Conservation (phyloP, 2,888 invertebrate genomes). For the Drosophila monieri region DNA sequence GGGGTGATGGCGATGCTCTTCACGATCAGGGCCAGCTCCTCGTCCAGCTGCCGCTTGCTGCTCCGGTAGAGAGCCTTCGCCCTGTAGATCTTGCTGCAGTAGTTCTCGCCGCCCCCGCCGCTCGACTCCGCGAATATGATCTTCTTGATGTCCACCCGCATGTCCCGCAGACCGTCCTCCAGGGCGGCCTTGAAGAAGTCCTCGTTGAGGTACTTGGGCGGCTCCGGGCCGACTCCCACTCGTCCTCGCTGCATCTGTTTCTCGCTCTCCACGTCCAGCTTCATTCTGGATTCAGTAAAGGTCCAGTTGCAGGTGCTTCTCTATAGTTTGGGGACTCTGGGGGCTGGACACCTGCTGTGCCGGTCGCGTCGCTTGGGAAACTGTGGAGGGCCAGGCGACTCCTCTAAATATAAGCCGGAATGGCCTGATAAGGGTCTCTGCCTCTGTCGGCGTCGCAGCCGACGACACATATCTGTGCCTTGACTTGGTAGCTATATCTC, state of each 20-base stretch:
- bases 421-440: slow-evolving; percentile 50
- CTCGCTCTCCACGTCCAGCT: slow-evolving; percentile 62
- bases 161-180: slow-evolving; percentile 80
- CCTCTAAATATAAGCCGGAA: slow-evolving; percentile 62
- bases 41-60: slow-evolving; percentile 74
- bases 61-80: slow-evolving; percentile 75
- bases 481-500: slow-evolving; percentile 22
- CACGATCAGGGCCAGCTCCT: slow-evolving; percentile 81
- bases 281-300: slow-evolving; percentile 58
- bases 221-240: slow-evolving; percentile 30
- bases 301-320: slow-evolving; percentile 8
- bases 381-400: slow-evolving; percentile 56
- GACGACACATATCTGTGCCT: slow-evolving; percentile 8
- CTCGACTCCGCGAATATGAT: slow-evolving; percentile 76
- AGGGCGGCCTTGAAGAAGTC: slow-evolving; percentile 81
- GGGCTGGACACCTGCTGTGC: slow-evolving; percentile 21
- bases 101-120: slow-evolving; percentile 82
- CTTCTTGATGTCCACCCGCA: slow-evolving; percentile 78
- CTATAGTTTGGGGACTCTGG: background rate
- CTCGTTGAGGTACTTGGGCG: slow-evolving; percentile 80
- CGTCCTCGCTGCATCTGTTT: slow-evolving; percentile 14
- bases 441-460: slow-evolving; percentile 17
- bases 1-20: slow-evolving; percentile 82
- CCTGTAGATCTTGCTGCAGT: slow-evolving; percentile 82
- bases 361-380: slow-evolving; percentile 57